Base-by-base conservation (phyloP, 2,113 vertebrate genomes). In the Pteronura brasiliensis region DNA sequence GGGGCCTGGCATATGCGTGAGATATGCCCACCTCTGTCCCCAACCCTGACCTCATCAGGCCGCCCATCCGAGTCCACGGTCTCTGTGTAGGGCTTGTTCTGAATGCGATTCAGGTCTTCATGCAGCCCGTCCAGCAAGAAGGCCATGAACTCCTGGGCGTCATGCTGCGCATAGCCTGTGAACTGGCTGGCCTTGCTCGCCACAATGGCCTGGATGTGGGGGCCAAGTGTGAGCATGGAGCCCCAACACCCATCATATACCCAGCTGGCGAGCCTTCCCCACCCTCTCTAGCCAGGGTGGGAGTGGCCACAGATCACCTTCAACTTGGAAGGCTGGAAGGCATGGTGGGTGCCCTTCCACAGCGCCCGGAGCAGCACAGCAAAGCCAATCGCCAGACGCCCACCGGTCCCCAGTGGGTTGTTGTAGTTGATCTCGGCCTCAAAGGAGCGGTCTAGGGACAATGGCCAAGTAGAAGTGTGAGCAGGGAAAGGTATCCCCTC, bases 71-170 rank as follows among this genome's bases (percentile, higher is more conserved):
- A 99, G 97, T 99, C 99, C 44, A 99, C 99, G 0, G 99, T 99
- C 97, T 99, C 99, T 0, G 99, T 99, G 98, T 99, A 99, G 6
- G 99, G 99, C 97, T 99, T 99, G 95, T 99, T 99, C 98, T 99
- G 99, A 97, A 99, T 99, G 84, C 99, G 99, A 98, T 99, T 99
- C 98, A 99, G 98, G 98, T 99, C 99, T 98, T 99, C 99, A 0
- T 99, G 99, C n/a, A 99, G 99, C 52, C 99, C 99, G 10, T 99
- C 99, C 15, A 99, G 98, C 84, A 99, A 97, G 97, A 99, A 99
- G 39, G 99, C 99, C 99, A 99, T 99, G 98, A 99, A 99, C 98
- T 99, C 99, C 98, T 99, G 99, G 86, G 99, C 99, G 44, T 99
- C 99, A 0, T 99, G 99, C 98, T 99, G 99, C 10, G 99, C 99